Evolutionary conservation across 2,888 invertebrate species (phyloP), one percentile per base, ranked within the genome.

Genomic region (Merodon equestris): DNA sequence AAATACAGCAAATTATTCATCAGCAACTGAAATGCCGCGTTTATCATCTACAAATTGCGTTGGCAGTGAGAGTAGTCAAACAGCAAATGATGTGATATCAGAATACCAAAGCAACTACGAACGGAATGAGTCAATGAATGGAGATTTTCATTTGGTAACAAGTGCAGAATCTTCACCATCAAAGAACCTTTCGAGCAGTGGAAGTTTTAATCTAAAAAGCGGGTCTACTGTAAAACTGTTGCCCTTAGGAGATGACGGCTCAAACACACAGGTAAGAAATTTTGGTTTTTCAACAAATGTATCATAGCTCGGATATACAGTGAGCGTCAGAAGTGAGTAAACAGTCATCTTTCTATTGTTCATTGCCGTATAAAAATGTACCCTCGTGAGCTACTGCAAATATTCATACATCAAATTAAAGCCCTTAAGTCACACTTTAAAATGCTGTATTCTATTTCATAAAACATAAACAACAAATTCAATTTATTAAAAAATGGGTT

Each of bases 201-300:
- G 86, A 15, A 86, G 85, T 70, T 85, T 87, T 81, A 87, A 87
- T 81, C 82, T 87, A 34, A 86, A 87, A 48, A 88, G 87, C 73
- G 87, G 87, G 70, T 88, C 89, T 68, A 88, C 88, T 42, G 85
- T 86, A 12, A 88, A 88, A 77, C 57, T 89, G 36, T 72, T 88
- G 83, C 85, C 87, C 15, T 79, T 84, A 1, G 73, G 82, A 1
- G 89, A 89, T 77, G 88, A 89, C 82, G 88, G 88, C 63, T 84
- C 85, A 61, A 88, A 88, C 75, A 84, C 88, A 60, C 87, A 89
- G 88, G 89, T 89, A 77, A 86, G 86, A 3, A 5, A 7, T 7
- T 40, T 27, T 27, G 3, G 3, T 27, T 27, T 27, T 27, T n/a
- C n/a, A n/a, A n/a, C n/a, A n/a, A n/a, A n/a, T n/a, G n/a, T n/a